Base-by-base conservation (phyloP, 2,888 invertebrate genomes). In the Dolomedes plantarius region DNA sequence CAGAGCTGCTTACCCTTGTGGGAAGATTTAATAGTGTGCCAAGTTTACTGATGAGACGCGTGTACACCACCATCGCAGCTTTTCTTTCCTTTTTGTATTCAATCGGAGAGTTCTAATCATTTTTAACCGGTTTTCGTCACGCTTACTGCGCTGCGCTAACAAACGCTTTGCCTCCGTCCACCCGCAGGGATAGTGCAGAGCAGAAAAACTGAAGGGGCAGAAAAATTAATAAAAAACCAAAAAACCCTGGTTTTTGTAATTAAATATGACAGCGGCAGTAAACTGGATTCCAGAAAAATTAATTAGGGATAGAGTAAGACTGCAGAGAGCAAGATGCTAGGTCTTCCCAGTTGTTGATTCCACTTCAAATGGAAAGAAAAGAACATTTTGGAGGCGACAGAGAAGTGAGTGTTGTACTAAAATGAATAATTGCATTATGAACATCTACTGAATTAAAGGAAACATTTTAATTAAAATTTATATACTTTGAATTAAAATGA, bases 41-140 rank as follows among this genome's bases (percentile, higher is more conserved):
- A 36, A 5, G 36, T 36, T 36, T 36, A 36, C 36, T 36, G 36
- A 36, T 36, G 36, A 36, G 36, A 50, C 3, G 2, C n/a, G 19
- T 3, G 3, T 50, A 19, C 50, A 19, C 5, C 7, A 46, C 46
- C 7, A n/a, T 46, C 7, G 39, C 7, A 39, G 13, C 39, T 13
- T 39, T 39, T 39, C 7, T 39, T 39, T 39, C 39, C 50, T 6
- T 50, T 50, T 50, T n/a, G 19, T 16, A 50, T 16, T 19, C 16
- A 19, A 3, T 23, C 19, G 23, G 23, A 19, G 11, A 65, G 39
- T 32, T n/a, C 28, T 75, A 64, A 65, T 75, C 65, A 65, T 65
- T 75, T 50, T 75, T 65, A 75, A 75, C 75, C 75, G 75, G 75
- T 75, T 75, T 75, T 65, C 75, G 75, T 75, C 65, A 75, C 65